phyloP scores from a whole-genome alignment of 2,797 vertebrate genomes.

The Gymnoscopelus braueri region DNA sequence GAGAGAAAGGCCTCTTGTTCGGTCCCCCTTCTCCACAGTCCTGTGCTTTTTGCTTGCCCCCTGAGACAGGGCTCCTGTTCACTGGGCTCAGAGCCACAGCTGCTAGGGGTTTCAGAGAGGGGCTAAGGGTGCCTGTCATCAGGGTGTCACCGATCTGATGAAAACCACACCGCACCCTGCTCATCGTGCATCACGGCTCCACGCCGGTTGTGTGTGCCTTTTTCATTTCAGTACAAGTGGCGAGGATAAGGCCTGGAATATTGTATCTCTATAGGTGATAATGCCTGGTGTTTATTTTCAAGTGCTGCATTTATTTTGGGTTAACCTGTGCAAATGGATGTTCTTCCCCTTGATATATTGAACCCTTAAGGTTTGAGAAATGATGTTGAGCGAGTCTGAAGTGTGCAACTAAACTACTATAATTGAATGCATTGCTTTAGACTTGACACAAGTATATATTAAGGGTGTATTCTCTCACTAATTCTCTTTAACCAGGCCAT shows the following conservation, averaged over 20 bases:
- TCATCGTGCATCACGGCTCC: conserved; percentile 40
- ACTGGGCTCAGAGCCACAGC: conserved; percentile 58
- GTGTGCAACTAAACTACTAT: conserved; percentile 34
- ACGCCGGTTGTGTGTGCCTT: conserved; percentile 31
- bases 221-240: conserved; percentile 49
- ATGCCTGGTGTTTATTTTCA: conserved; percentile 30
- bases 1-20: conserved; percentile 62
- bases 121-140: conserved; percentile 72
- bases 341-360: conserved; percentile 32
- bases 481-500: too few species aligned
- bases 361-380: conserved; percentile 26
- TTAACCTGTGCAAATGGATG: conserved; percentile 8
- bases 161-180: conserved; percentile 45
- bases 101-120: conserved; percentile 53
- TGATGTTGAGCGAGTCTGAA: conserved; percentile 27
- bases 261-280: conserved; percentile 59
- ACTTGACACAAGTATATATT: not conserved
- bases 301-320: conserved; percentile 29
- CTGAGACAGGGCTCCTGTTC: conserved; percentile 40
- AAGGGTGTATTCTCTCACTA: too few species aligned
- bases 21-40: conserved; percentile 18
- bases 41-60: conserved; percentile 33
- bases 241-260: conserved; percentile 32
- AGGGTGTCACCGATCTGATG: conserved; percentile 63
- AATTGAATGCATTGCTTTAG: conserved; percentile 38